A percentile compares a stretch with the other conserved stretches of the same genome.
Conservation (phyloP, 2,797 vertebrate species). For the Sciaenops ocellatus region DNA sequence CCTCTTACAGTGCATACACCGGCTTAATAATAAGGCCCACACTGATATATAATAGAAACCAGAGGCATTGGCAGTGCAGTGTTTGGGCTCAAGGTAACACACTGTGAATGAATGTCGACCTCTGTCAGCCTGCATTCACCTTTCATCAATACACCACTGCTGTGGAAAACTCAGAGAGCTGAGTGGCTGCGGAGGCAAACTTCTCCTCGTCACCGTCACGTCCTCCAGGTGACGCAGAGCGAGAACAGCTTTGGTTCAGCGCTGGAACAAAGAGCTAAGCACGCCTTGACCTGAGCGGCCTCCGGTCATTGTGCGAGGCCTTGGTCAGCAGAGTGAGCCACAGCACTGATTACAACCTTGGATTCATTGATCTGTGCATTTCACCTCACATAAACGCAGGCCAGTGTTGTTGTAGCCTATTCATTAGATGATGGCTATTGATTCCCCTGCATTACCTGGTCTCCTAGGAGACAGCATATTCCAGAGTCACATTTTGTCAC, state of each 20-base stretch:
- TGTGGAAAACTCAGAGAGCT: conserved; percentile 4
- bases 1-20: neutral
- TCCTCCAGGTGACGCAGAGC: conserved; percentile 26
- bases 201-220: conserved; percentile 1
- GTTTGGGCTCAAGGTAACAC: conserved; percentile 8
- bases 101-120: conserved; percentile 12
- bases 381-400: conserved; percentile 21
- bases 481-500: neutral
- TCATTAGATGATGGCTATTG: conserved; percentile 48
- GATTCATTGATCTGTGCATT: conserved; percentile 43
- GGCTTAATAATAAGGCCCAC: conserved; percentile 21
- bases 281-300: neutral
- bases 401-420: conserved; percentile 29
- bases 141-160: conserved; percentile 18
- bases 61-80: conserved; percentile 5
- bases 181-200: neutral
- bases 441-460: conserved; percentile 9
- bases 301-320: neutral
- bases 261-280: conserved; percentile 2
- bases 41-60: conserved; percentile 23
- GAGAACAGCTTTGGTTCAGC: neutral
- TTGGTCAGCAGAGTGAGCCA: conserved; percentile 36
- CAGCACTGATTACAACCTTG: conserved; percentile 41
- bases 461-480: neutral
- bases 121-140: conserved; percentile 35